These are phyloP conservation scores for Spialia ferax DNA, from an alignment of 2,888 invertebrate genomes.

Conservation along the genomic window DNA sequence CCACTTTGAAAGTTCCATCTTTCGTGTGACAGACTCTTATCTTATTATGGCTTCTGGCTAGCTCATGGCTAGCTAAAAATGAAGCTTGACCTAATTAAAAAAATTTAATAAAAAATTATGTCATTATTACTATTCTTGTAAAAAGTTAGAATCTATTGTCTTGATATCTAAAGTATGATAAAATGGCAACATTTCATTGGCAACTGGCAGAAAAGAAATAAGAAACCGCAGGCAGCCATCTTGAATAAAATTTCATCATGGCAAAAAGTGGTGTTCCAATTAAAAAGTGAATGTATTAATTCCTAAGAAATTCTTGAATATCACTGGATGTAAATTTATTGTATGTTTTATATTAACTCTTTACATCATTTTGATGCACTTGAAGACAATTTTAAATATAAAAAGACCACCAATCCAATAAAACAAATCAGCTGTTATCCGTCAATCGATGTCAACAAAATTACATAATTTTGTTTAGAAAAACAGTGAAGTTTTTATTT, in stretches of 20 bases:
- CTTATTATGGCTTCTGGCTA: too few relatives aligned
- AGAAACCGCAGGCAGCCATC: slow-evolving; percentile 68
- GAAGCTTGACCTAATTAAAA: too few relatives aligned
- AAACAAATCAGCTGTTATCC: slow-evolving; percentile 87
- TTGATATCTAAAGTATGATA: too few relatives aligned
- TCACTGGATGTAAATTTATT: slow-evolving; percentile 30
- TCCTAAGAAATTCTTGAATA: slow-evolving; percentile 20
- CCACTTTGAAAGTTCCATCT: too few relatives aligned
- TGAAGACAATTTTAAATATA: slow-evolving; percentile 54
- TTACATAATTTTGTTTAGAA: slow-evolving; percentile 87
- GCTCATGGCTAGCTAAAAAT: too few relatives aligned
- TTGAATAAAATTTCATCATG: slow-evolving; percentile 74
- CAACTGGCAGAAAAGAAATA: background rate
- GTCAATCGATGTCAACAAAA: slow-evolving; percentile 88
- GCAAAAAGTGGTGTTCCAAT: slow-evolving; percentile 72
- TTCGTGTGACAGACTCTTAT: too few relatives aligned
- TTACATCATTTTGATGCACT: slow-evolving; percentile 44
- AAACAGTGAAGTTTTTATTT: slow-evolving; percentile 82
- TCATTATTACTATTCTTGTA: too few relatives aligned
- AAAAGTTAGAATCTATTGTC: too few relatives aligned
- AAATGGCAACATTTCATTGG: background rate
- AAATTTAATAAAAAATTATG: too few relatives aligned
- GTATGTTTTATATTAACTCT: slow-evolving; percentile 21
- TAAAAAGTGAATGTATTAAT: slow-evolving; percentile 65
- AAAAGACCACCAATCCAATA: slow-evolving; percentile 81